Evolutionary conservation across 2,797 vertebrate genomes (phyloP).

Genomic region (Squalus acanthias): DNA sequence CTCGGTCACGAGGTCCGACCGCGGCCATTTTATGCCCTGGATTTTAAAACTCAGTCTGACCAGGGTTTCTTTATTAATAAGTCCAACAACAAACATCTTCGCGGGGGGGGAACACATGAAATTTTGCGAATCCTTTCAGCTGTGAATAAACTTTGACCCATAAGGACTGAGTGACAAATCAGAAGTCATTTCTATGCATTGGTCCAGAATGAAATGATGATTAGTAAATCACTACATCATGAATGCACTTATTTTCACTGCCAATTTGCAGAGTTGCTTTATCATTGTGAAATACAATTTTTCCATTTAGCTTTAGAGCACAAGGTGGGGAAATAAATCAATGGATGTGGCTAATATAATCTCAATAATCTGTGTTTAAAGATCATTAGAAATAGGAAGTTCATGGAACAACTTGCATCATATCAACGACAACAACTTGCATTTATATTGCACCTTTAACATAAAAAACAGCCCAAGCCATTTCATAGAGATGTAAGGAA

Average conservation of each 20-base stretch:
- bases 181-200: not conserved
- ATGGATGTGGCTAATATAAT: not conserved
- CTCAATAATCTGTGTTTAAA: not conserved
- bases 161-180: not conserved
- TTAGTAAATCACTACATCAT: not conserved
- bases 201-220: not conserved
- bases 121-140: too few species aligned
- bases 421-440: not conserved
- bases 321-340: not conserved
- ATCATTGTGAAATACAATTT: not conserved
- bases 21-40: too few species aligned
- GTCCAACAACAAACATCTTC: too few species aligned
- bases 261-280: not conserved
- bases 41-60: too few species aligned
- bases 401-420: not conserved
- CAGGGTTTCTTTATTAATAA: too few species aligned
- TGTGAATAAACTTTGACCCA: not conserved
- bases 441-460: not conserved
- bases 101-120: too few species aligned
- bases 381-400: not conserved
- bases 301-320: not conserved
- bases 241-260: not conserved
- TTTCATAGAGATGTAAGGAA: not conserved
- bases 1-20: too few species aligned
- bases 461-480: not conserved